Conservation (phyloP, 2,113 vertebrate species). For the Alethe castanea region DNA sequence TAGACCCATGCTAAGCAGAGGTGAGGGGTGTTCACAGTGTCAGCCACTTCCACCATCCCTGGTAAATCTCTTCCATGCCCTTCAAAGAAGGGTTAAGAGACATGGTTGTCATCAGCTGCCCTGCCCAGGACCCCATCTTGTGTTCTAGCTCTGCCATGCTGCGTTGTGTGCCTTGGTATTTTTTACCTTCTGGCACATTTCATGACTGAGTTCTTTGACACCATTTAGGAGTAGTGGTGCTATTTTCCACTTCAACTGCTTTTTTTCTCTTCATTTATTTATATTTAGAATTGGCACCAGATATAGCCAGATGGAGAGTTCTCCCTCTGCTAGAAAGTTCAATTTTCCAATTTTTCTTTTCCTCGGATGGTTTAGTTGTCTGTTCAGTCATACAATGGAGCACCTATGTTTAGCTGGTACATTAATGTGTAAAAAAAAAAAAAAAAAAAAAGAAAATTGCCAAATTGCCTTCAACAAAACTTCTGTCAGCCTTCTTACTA, state of each 20-base stretch:
- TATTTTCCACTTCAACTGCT: neutral
- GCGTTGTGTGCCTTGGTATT: neutral
- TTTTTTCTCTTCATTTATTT: conserved; percentile 4
- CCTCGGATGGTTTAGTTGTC: neutral
- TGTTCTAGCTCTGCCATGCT: neutral
- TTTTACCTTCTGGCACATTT: neutral
- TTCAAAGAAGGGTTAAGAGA: neutral
- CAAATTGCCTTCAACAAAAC: neutral
- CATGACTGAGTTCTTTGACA: neutral
- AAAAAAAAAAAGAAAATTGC: neutral
- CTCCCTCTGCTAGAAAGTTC: neutral
- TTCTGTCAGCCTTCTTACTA: conserved; percentile 8
- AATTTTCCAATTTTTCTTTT: conserved; percentile 4
- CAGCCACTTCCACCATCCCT: neutral
- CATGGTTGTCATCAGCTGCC: neutral
- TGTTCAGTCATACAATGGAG: neutral
- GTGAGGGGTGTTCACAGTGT: neutral
- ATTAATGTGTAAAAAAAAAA: neutral
- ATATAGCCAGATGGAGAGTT: conserved; percentile 32
- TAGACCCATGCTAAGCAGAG: neutral
- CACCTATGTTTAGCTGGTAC: conserved; percentile 24
- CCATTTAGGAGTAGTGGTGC: neutral
- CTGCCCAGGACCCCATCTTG: neutral
- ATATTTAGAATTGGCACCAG: neutral
- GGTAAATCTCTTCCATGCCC: neutral